Evolutionary conservation across 2,888 invertebrate genomes (phyloP), one percentile per base, ranked within the genome.

Genomic region (Leptinotarsa juncta): DNA sequence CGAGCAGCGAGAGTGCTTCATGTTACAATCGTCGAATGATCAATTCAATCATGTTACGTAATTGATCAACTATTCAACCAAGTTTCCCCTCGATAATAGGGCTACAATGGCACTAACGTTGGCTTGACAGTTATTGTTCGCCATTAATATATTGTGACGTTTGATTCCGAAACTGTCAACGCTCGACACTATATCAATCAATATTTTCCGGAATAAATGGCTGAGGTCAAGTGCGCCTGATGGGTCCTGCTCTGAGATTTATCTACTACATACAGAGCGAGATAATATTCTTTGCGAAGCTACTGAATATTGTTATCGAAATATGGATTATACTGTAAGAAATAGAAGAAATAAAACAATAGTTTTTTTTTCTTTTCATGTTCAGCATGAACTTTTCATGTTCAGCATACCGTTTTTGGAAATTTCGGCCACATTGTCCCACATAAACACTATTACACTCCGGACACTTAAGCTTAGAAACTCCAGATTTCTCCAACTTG

Each of bases 151-250:
- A 50, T 65, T 71, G 26, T 75, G 75, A 69, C 75, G 68, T 71
- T 69, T 70, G 69, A 67, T 69, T 72, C 49, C 53, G 55, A n/a
- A 65, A 67, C 48, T 42, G 72, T 76, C 71, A 74, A 68, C 72
- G 60, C 23, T 65, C 65, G 50, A 68, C 71, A 73, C 53, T 78
- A 71, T 72, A 78, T 78, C 77, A 77, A 73, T 75, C 78, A 78
- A 65, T 70, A 32, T 72, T 57, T 70, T 65, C 16, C 66, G 23
- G 60, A 72, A 67, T 78, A 73, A 72, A 75, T 55, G 65, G 57
- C 48, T 71, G 57, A 15, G 48, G 69, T 69, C 73, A 71, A 73
- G 67, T 77, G 71, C 75, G 67, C 55, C 73, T 70, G 71, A 73
- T 67, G 49, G 66, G 67, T 72, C 71, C 55, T 66, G 55, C 70